These are phyloP conservation scores for Drosophila rufa DNA, from an alignment of 1,140 invertebrate species.

Conservation along the genomic window DNA sequence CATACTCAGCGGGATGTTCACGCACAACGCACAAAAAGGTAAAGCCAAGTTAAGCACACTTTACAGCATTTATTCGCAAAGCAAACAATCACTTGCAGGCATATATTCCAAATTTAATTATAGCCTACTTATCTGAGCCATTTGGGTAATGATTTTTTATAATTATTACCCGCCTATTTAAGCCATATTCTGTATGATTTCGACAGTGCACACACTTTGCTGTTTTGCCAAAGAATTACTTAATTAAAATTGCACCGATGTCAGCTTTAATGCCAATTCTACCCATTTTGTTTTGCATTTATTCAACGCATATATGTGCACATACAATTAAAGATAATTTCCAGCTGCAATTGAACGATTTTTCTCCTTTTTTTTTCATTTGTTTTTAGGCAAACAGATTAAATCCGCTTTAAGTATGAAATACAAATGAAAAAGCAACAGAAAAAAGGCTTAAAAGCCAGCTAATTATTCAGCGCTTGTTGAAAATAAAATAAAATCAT, in stretches of 20 bases:
- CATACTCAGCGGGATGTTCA: conserved; percentile 4
- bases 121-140: conserved; percentile 1
- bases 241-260: conserved; percentile 8
- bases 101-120: conserved; percentile 11
- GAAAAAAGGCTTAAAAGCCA: neutral
- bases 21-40: conserved; percentile 20
- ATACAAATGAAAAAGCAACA: neutral
- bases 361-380: neutral
- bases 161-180: neutral
- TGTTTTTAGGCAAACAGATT: neutral
- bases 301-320: neutral
- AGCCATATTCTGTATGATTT: too few relatives aligned
- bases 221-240: conserved; percentile 1
- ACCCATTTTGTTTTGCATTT: neutral
- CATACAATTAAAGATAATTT: neutral
- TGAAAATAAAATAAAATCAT: neutral
- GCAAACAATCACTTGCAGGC: neutral
- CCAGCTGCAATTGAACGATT: neutral
- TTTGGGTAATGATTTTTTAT: conserved; percentile 11
- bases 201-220: too few relatives aligned
- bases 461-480: neutral
- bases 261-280: neutral
- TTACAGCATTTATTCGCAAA: conserved; percentile 20
- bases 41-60: conserved; percentile 30
- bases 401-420: conserved; percentile 3